Evolutionary conservation across 2,113 vertebrate genomes (phyloP), one percentile per base, ranked within the genome.

Genomic region (Catharus bicknelli): DNA sequence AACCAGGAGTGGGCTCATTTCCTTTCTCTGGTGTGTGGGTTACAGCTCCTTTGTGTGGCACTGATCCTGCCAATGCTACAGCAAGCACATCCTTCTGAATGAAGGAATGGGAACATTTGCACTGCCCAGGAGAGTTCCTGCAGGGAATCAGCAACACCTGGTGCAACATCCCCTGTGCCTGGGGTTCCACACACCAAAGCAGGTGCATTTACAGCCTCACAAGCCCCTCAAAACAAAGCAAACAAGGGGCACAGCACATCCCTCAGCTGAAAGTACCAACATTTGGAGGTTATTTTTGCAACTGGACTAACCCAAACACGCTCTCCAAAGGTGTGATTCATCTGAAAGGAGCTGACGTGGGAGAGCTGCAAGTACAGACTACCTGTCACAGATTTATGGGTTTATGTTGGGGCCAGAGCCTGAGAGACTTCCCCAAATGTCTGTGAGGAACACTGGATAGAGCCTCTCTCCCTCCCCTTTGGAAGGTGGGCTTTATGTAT

Each of bases 1-100:
- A 92, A 88, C 32, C 1, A 2, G 40, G 61, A 95, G 57, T 64
- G 62, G 88, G 86, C 74, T 92, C 63, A 14, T 76, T 89, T 89
- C 74, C 58, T 40, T 64, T 55, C 58, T 43, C 29, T 1, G 1
- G 16, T 34, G 63, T 47, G 82, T 66, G 67, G 30, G 42, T 83
- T 91, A 91, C 64, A 88, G 64, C 55, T 90, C 23, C 84, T 86
- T 75, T 72, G 25, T 0, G 1, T 38, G 40, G 30, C 77, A 86
- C 36, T 5, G 7, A 92, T 82, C n/a, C 83, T 78, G 26, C 25
- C 2, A 5, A 8, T 38, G 40, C 76, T 75, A 63, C 45, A 64
- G 47, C 80, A 84, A 74, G 66, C n/a, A 29, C 51, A 64, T 53
- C 30, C 53, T 61, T 32, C 77, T 64, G 38, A 90, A 67, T 1